phyloP scores from a whole-genome alignment of 2,888 invertebrate species.

The Baronia brevicornis region DNA sequence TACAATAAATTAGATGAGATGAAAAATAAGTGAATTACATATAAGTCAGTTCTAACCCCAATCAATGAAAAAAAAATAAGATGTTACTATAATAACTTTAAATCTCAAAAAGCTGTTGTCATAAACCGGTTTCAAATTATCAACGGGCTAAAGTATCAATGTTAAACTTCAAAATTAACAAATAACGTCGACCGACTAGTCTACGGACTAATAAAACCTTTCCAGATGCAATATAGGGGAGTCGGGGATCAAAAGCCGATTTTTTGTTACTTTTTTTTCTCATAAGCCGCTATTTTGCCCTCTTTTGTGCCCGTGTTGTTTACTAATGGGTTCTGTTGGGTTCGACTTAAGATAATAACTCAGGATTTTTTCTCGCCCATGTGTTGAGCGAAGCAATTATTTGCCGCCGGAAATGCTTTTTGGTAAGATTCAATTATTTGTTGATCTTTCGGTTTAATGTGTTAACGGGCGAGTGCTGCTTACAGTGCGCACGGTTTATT shows the following conservation, averaged over 20 bases:
- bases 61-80: too few relatives aligned
- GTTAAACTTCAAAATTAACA: constrained; percentile 27
- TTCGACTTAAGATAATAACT: constrained; percentile 75
- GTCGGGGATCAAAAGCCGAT: constrained; percentile 67
- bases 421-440: constrained; percentile 68
- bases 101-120: too few relatives aligned
- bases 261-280: constrained; percentile 67
- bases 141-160: constrained; percentile 15
- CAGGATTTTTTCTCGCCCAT: constrained; percentile 66
- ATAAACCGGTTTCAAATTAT: constrained; percentile 14
- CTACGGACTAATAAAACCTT: constrained; percentile 66
- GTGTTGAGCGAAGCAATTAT: constrained; percentile 57
- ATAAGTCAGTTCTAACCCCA: too few relatives aligned
- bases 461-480: constrained; percentile 39
- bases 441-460: constrained; percentile 67
- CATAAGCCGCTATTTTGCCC: constrained; percentile 69
- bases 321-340: constrained; percentile 75
- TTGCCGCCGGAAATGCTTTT: constrained; percentile 69
- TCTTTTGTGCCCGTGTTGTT: constrained; percentile 73
- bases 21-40: too few relatives aligned
- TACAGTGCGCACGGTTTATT: constrained; percentile 34
- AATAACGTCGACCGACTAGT: constrained; percentile 52
- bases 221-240: constrained; percentile 63
- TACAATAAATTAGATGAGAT: too few relatives aligned
- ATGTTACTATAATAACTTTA: too few relatives aligned